Evolutionary conservation across 2,113 vertebrate genomes (phyloP).

Genomic region (Xiphophorus hellerii): DNA sequence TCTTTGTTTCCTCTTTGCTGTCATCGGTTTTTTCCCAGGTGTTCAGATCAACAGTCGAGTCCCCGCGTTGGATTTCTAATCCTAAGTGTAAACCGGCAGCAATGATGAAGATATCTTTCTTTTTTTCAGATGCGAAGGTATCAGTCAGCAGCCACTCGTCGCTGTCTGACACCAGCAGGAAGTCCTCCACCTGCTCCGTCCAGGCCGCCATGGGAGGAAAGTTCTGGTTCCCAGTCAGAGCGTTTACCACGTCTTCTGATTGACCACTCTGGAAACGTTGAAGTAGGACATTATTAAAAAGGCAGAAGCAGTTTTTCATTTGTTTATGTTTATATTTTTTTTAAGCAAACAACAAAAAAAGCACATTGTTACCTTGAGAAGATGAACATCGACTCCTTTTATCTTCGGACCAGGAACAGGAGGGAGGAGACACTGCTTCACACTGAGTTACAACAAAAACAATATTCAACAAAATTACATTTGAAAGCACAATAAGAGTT

Average conservation of each 20-base stretch:
- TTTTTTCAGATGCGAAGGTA: conserved; percentile 53
- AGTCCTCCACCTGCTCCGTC: conserved; percentile 85
- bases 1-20: conserved; percentile 16
- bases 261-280: conserved; percentile 78
- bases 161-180: conserved; percentile 84
- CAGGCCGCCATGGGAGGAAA: conserved; percentile 81
- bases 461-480: not conserved
- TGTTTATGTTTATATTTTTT: not conserved
- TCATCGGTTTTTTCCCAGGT: conserved; percentile 44
- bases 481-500: not conserved
- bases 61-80: conserved; percentile 48
- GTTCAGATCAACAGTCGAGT: not conserved
- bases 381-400: conserved; percentile 86
- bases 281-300: conserved; percentile 1
- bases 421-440: conserved; percentile 87
- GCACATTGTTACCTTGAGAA: conserved; percentile 82
- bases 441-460: conserved; percentile 68
- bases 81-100: conserved; percentile 76
- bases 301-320: not conserved
- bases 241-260: conserved; percentile 83
- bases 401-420: conserved; percentile 94
- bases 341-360: not conserved
- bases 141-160: conserved; percentile 71
- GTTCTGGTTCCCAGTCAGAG: conserved; percentile 82
- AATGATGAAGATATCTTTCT: conserved; percentile 50